phyloP scores from a whole-genome alignment of 2,113 vertebrate genomes.

The Macquaria australasica region DNA sequence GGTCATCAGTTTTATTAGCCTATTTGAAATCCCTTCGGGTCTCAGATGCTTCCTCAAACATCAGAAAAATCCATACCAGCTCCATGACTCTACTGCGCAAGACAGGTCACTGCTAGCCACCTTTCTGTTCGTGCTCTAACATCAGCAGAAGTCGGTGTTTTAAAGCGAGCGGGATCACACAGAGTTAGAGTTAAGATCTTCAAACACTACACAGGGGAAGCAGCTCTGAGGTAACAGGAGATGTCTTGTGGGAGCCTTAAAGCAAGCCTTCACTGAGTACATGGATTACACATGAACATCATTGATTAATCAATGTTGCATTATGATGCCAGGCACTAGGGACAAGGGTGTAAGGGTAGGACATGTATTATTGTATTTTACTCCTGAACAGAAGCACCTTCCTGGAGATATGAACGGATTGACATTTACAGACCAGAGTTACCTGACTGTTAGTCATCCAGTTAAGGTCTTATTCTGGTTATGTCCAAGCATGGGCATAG shows the following conservation, averaged over 20 bases:
- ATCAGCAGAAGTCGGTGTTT: neutral
- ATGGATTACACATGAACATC: constrained; percentile 12
- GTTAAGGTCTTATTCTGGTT: too few relatives aligned
- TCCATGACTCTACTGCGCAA: neutral
- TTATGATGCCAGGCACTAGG: neutral
- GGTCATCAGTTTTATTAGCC: constrained; percentile 34
- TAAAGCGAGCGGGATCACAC: constrained; percentile 1
- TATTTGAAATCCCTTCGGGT: constrained; percentile 49
- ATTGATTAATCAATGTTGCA: constrained; percentile 27
- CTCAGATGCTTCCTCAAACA: constrained; percentile 12
- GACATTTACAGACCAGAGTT: too few relatives aligned
- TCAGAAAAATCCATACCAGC: constrained; percentile 38
- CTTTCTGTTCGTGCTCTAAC: neutral
- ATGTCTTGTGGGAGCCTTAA: neutral
- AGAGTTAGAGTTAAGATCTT: constrained; percentile 5
- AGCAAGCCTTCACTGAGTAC: neutral
- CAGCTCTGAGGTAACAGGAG: neutral
- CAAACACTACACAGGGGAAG: neutral
- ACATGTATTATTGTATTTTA: too few relatives aligned
- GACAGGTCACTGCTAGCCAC: neutral
- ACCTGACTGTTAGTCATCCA: too few relatives aligned
- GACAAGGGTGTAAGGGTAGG: neutral
- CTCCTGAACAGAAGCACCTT: too few relatives aligned
- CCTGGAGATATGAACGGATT: too few relatives aligned
- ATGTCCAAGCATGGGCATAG: too few relatives aligned